phyloP scores from a whole-genome alignment of 2,888 invertebrate species.

The Cataglyphis altisquamis region DNA sequence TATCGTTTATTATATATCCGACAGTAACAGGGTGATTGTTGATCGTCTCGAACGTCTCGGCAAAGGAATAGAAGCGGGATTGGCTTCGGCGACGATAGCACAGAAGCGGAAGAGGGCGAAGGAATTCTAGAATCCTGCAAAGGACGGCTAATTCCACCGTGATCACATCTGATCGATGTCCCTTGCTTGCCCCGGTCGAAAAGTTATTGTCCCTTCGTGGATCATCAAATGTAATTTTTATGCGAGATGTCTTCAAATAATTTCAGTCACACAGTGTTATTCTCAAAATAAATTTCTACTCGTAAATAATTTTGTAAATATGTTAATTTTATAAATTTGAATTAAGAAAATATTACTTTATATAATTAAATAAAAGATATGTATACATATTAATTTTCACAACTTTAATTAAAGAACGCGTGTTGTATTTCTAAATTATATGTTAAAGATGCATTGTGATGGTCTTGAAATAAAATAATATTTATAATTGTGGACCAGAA shows the following conservation, averaged over 20 bases:
- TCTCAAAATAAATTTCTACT: slow-evolving; percentile 20
- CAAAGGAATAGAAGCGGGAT: slow-evolving; percentile 67
- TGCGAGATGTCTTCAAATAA: background rate
- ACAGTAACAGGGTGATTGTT: slow-evolving; percentile 61
- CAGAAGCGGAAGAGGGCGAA: slow-evolving; percentile 69
- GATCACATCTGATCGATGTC: slow-evolving; percentile 86
- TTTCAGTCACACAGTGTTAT: background rate
- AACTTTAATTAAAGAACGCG: background rate
- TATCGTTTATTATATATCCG: slow-evolving; percentile 56
- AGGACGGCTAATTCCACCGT: slow-evolving; percentile 85
- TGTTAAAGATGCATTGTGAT: background rate
- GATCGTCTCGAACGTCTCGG: slow-evolving; percentile 65
- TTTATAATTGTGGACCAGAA: background rate
- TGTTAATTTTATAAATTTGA: background rate
- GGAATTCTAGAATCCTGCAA: slow-evolving; percentile 81
- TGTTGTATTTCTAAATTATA: background rate
- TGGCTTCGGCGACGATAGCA: slow-evolving; percentile 56
- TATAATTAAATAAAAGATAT: background rate
- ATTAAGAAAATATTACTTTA: slow-evolving; percentile 1
- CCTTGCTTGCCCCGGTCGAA: slow-evolving; percentile 73
- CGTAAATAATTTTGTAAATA: slow-evolving; percentile 13
- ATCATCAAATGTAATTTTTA: slow-evolving; percentile 45
- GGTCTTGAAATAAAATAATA: slow-evolving; percentile 1
- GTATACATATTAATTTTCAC: background rate
- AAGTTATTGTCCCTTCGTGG: slow-evolving; percentile 71